A percentile compares a stretch with the other conserved stretches of the same genome.
Conservation (phyloP, 37 sponge, comb jelly and placozoan species). For the Hormiphora californensis region DNA sequence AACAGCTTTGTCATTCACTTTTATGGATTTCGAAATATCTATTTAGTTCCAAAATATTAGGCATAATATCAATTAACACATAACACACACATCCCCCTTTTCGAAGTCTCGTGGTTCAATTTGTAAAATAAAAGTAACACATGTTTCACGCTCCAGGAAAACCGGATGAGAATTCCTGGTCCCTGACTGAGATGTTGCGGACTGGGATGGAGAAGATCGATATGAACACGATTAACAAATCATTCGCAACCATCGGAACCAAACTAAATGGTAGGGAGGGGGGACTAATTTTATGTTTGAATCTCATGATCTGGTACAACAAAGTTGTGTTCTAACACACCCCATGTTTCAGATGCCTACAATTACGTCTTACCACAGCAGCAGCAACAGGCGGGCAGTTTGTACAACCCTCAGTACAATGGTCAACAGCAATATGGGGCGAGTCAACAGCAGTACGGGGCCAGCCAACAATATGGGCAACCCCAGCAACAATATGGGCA, state of each 20-base stretch:
- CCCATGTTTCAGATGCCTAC: background rate
- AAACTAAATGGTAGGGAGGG: background rate
- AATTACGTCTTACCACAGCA: slow-evolving; percentile 37
- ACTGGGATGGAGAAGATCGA: slow-evolving; percentile 35
- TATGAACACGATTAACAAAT: slow-evolving; percentile 18
- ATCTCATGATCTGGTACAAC: too few species aligned
- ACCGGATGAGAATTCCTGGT: background rate
- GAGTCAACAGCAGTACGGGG: background rate
- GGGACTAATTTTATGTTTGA: too few species aligned
- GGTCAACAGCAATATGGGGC: background rate
- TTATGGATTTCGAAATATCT: background rate
- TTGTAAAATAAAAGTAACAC: too few species aligned
- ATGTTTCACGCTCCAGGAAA: background rate
- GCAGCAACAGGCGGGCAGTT: too few species aligned
- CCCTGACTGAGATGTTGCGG: background rate
- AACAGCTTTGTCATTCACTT: background rate
- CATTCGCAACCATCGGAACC: background rate
- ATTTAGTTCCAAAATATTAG: too few species aligned
- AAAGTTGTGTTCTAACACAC: too few species aligned
- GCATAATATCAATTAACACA: too few species aligned
- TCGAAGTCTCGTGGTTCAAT: too few species aligned
- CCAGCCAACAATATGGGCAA: background rate
- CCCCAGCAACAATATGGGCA: background rate
- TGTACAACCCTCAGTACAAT: background rate
- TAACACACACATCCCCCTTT: too few species aligned